Conservation (phyloP, 2,113 vertebrate species). For the Desmodus rotundus region DNA sequence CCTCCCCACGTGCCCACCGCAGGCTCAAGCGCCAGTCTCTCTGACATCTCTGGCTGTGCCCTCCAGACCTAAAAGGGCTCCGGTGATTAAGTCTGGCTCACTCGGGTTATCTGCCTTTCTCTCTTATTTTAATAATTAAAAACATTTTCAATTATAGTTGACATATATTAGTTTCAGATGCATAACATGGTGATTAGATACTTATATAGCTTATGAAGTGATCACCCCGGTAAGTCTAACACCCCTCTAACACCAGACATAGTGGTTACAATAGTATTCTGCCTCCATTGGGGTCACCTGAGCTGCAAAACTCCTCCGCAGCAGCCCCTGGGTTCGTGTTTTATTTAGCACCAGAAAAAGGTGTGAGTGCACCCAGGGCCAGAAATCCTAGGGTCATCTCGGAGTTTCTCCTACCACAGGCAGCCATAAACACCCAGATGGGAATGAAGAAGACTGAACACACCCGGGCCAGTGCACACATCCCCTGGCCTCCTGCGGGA, state of each 20-base stretch:
- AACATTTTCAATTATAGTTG: background rate
- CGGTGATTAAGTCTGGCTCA: background rate
- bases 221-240: background rate
- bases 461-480: accelerated
- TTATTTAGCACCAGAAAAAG: background rate
- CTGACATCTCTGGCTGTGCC: background rate
- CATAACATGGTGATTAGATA: background rate
- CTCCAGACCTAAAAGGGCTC: background rate
- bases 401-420: background rate
- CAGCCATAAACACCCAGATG: background rate
- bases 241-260: background rate
- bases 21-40: background rate
- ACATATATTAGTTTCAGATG: background rate
- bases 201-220: background rate
- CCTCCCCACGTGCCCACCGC: background rate
- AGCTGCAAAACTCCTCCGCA: background rate
- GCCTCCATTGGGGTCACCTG: background rate
- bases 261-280: background rate
- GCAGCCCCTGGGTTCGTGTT: background rate
- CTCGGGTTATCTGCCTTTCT: background rate
- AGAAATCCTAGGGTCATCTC: background rate
- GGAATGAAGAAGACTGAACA: background rate
- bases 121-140: background rate
- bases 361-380: background rate
- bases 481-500: background rate